Evolutionary conservation across 2,888 invertebrate species (phyloP), one percentile per base, ranked within the genome.

Genomic region (Eupithecia tripunctaria): DNA sequence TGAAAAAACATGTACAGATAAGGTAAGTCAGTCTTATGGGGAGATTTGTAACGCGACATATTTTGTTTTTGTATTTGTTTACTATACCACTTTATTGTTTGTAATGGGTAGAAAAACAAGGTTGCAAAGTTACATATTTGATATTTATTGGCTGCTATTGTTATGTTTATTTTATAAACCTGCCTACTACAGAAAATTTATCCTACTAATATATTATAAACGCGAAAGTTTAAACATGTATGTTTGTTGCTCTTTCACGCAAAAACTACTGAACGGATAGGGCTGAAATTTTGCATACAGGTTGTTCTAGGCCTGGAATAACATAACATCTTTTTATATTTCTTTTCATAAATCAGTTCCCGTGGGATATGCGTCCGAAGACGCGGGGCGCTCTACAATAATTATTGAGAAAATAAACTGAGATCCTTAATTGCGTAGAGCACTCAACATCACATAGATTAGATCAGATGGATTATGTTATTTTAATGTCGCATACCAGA

Each of bases 21-120:
- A 56, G 69, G 69, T 43, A 69, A 32, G 51, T 51, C 29, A 15
- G 63, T 67, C 72, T 72, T 72, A 65, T 72, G 60, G 72, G 75
- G 47, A 70, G 72, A 65, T 60, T 4, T 51, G 29, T 29, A 60
- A 27, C 7, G 56, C 10, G 56, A 56, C 12, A 51, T 21, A 21
- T 21, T 21, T 51, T 21, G 21, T 56, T 25, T 56, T 56, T 56
- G 5, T 56, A 25, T 56, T 51, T 21, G 12, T 51, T 18, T n/a
- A n/a, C 2, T 18, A 18, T 15, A 15, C 15, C 8, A 47, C 51
- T 51, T 21, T 12, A 12, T 51, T 56, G 12, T 25, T 38, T 25
- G 47, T 51, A 10, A 51, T 25, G 25, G 2, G 12, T 25, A 51
- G 21, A 25, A 25, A 56, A 12, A 21, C 12, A 51, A 10, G 8